Evolutionary conservation across 2,797 vertebrate genomes (phyloP).

Genomic region (Enteromius mattozi): DNA sequence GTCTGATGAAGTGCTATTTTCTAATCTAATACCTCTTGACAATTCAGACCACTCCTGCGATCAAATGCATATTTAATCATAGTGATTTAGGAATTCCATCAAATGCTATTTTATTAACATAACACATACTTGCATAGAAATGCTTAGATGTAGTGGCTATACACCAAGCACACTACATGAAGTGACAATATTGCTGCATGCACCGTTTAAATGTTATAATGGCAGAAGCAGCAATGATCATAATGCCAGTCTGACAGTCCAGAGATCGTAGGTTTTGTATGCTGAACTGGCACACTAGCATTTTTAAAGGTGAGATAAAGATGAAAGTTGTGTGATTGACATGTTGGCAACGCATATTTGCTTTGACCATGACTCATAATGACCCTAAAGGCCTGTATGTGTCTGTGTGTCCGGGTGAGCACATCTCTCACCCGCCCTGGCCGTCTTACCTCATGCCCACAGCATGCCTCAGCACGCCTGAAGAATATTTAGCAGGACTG

Average conservation of each 20-base stretch:
- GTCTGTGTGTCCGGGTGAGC: constrained; percentile 21
- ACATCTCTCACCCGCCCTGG: background rate
- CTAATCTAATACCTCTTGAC: constrained; percentile 27
- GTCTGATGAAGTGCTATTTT: background rate
- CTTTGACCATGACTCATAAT: constrained; percentile 44
- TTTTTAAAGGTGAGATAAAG: constrained; percentile 17
- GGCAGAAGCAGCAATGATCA: background rate
- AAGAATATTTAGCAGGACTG: constrained; percentile 41
- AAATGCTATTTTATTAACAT: background rate
- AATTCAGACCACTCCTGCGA: background rate
- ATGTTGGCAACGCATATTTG: constrained; percentile 19
- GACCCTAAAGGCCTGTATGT: constrained; percentile 42
- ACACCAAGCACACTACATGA: background rate
- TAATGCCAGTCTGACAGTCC: background rate
- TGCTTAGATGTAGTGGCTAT: background rate
- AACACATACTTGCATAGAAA: background rate
- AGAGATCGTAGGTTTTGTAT: background rate
- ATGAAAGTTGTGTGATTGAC: constrained; percentile 26
- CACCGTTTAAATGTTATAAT: background rate
- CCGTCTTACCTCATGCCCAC: constrained; percentile 31
- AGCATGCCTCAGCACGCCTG: constrained; percentile 37
- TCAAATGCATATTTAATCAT: constrained; percentile 10
- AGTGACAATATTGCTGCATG: background rate
- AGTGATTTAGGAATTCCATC: background rate
- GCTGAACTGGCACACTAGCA: background rate